A percentile compares a stretch with the other conserved stretches of the same genome.
These are phyloP conservation scores for Piliocolobus tephrosceles DNA, from an alignment of 2,113 vertebrate species.

Conservation along the genomic window DNA sequence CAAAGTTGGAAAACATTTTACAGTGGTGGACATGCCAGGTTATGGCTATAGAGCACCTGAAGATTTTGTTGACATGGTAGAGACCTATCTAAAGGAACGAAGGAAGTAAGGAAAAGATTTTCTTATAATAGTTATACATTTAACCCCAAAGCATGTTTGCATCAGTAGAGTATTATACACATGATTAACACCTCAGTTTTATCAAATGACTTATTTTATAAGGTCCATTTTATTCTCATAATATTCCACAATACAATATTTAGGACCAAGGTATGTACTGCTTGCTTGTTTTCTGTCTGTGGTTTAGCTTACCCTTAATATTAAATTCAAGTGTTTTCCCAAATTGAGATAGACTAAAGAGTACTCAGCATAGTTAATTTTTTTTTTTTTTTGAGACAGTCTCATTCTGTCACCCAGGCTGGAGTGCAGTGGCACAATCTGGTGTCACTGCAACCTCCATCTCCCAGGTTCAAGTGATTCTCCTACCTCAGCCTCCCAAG, in stretches of 20 bases:
- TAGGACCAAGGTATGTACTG: background rate
- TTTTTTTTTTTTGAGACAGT: background rate
- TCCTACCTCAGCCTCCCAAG: no score
- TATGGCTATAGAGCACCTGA: slow-evolving; percentile 92
- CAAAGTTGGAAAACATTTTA: slow-evolving; percentile 92
- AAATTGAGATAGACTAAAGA: background rate
- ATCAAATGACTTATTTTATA: slow-evolving; percentile 29
- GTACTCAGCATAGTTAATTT: background rate
- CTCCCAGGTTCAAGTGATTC: no score
- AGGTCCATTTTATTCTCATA: background rate
- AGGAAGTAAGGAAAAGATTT: slow-evolving; percentile 85
- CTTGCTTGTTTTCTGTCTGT: background rate
- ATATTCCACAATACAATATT: background rate
- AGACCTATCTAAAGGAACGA: slow-evolving; percentile 91
- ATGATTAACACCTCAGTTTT: background rate
- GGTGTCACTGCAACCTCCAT: no score
- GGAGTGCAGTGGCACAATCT: no score
- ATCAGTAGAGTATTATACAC: background rate
- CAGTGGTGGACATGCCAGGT: slow-evolving; percentile 97
- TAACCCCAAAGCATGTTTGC: background rate
- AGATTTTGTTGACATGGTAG: slow-evolving; percentile 97
- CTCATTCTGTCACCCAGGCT: no score
- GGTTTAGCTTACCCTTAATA: background rate
- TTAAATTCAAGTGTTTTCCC: slow-evolving; percentile 44
- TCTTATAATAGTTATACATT: slow-evolving; percentile 10